Evolutionary conservation across 2,113 vertebrate genomes (phyloP).

Genomic region (Geothlypis trichas): DNA sequence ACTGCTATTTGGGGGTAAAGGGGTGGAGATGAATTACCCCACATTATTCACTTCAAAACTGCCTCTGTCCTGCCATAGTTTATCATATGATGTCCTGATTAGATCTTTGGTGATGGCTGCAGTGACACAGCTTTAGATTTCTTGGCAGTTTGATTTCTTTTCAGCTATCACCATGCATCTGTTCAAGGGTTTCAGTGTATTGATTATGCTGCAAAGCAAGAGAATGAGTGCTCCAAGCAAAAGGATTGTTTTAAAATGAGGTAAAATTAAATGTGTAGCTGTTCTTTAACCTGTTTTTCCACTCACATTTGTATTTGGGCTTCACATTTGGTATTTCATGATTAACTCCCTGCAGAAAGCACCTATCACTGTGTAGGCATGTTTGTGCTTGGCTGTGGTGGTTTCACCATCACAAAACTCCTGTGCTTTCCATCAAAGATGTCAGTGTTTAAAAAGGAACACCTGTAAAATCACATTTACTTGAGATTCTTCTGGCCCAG

Average conservation of each 20-base stretch:
- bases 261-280: background rate
- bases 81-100: background rate
- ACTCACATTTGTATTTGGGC: background rate
- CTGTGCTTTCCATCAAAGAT: background rate
- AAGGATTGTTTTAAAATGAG: background rate
- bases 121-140: background rate
- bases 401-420: background rate
- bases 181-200: background rate
- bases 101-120: background rate
- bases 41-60: background rate
- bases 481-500: background rate
- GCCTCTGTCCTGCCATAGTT: background rate
- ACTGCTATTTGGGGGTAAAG: background rate
- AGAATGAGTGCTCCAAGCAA: background rate
- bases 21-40: background rate
- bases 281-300: background rate
- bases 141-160: background rate
- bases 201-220: background rate
- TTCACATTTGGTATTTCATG: background rate
- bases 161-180: background rate
- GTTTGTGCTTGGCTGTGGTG: background rate
- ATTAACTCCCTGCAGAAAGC: background rate
- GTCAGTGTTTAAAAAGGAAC: background rate
- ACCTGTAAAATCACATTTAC: background rate
- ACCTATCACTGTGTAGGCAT: fast-evolving